Percentiles rank a stretch among this genome's conserved stretches.
Evolutionary conservation across 2,113 vertebrate species (phyloP).

Genomic region (Oreotrochilus melanogaster): DNA sequence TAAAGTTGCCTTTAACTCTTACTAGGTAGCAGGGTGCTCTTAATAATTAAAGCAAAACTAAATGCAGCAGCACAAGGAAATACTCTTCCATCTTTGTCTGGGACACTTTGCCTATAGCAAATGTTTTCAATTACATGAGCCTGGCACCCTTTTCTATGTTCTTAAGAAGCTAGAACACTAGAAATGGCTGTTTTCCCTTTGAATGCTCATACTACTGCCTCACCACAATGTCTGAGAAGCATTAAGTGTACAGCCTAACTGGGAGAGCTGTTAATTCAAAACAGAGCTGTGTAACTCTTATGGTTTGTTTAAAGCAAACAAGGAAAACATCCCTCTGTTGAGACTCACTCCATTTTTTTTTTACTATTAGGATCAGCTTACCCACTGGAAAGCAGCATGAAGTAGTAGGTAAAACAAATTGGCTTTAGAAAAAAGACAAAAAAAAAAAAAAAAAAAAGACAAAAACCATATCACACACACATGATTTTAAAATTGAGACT

Average conservation of each 20-base stretch:
- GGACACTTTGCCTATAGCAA: neutral
- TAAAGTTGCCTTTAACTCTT: neutral
- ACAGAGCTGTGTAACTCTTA: neutral
- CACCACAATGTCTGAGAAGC: neutral
- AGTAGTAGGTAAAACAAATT: neutral
- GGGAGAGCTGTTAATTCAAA: slow-evolving; percentile 41
- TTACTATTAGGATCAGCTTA: neutral
- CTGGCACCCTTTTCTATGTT: neutral
- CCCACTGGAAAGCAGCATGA: neutral
- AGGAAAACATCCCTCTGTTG: neutral
- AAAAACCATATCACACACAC: neutral
- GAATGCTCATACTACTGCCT: neutral
- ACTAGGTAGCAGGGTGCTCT: neutral
- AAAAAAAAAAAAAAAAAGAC: neutral
- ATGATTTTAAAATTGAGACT: neutral
- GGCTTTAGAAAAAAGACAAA: neutral
- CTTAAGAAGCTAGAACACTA: neutral
- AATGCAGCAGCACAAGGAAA: neutral
- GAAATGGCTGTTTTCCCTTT: neutral
- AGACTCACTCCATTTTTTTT: neutral
- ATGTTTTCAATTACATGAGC: neutral
- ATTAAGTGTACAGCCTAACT: neutral
- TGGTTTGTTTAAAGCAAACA: slow-evolving; percentile 6
- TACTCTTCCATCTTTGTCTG: neutral
- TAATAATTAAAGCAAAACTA: neutral